These are phyloP conservation scores for Drosophila bocki DNA, from an alignment of 1,140 invertebrate species.

Conservation along the genomic window DNA sequence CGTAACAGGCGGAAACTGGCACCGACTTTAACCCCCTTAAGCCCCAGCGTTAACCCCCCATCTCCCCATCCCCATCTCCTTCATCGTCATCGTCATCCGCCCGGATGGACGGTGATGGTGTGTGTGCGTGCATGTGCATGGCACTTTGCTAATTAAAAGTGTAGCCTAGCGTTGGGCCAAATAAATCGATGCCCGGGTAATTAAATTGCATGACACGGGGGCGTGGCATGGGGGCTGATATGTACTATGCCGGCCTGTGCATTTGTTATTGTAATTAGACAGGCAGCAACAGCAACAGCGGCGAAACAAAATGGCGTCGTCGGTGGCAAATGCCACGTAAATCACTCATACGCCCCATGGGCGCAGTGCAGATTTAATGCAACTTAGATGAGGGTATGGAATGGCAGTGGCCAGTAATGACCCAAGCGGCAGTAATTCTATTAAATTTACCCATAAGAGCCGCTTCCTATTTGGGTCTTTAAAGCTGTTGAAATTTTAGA, in stretches of 20 bases:
- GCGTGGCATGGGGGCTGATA: not conserved
- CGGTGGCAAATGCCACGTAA: constrained; percentile 50
- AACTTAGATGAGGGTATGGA: constrained; percentile 18
- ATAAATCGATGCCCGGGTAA: constrained; percentile 81
- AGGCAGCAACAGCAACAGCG: constrained; percentile 8
- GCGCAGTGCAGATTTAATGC: constrained; percentile 32
- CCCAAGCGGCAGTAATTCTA: constrained; percentile 17
- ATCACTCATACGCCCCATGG: constrained; percentile 70
- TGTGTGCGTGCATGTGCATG: constrained; percentile 75
- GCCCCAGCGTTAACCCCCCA: not conserved
- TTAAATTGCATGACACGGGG: constrained; percentile 76
- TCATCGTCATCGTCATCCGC: constrained; percentile 21
- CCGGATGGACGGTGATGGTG: not conserved
- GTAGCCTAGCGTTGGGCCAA: constrained; percentile 71
- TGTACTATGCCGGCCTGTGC: constrained; percentile 34
- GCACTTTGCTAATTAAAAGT: constrained; percentile 83
- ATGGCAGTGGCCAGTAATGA: constrained; percentile 7
- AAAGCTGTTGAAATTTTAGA: not conserved
- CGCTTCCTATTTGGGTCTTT: not conserved
- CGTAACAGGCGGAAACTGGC: constrained; percentile 70
- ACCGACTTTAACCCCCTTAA: constrained; percentile 39
- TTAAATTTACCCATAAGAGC: constrained; percentile 3
- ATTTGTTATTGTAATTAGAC: constrained; percentile 80
- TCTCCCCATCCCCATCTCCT: constrained; percentile 15
- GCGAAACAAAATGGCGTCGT: constrained; percentile 70